These are phyloP conservation scores for Oncopeltus fasciatus DNA, from an alignment of 1,140 invertebrate species.

Conservation along the genomic window DNA sequence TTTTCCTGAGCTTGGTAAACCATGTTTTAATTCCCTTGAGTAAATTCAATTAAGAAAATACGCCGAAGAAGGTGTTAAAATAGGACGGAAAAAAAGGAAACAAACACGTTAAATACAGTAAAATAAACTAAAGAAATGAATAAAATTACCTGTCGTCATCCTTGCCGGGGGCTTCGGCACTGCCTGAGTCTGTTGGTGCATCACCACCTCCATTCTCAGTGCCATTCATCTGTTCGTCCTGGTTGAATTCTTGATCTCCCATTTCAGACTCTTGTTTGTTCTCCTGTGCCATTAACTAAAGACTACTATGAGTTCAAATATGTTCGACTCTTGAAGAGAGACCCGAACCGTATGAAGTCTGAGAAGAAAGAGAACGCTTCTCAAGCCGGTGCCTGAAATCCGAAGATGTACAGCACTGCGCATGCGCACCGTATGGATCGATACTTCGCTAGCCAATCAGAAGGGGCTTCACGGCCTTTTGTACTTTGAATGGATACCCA, in stretches of 20 bases:
- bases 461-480: no score
- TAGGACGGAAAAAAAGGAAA: conserved; percentile 6
- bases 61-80: neutral
- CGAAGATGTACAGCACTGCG: neutral
- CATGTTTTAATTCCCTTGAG: neutral
- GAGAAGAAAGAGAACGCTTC: conserved; percentile 15
- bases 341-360: conserved; percentile 7
- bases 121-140: neutral
- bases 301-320: no score
- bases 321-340: no score
- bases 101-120: no score
- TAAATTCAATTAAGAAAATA: neutral
- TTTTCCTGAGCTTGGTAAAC: conserved; percentile 1
- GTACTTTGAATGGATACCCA: no score
- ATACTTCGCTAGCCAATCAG: neutral
- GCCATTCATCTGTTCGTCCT: conserved; percentile 41
- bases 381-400: neutral
- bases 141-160: conserved; percentile 51
- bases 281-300: conserved; percentile 18
- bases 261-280: conserved; percentile 20
- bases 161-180: conserved; percentile 46
- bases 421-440: neutral
- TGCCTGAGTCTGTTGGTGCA: conserved; percentile 41
- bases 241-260: conserved; percentile 21
- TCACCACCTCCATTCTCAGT: conserved; percentile 43